Conservation (phyloP, 2,797 vertebrate species). For the Scomberomorus guttatus region DNA sequence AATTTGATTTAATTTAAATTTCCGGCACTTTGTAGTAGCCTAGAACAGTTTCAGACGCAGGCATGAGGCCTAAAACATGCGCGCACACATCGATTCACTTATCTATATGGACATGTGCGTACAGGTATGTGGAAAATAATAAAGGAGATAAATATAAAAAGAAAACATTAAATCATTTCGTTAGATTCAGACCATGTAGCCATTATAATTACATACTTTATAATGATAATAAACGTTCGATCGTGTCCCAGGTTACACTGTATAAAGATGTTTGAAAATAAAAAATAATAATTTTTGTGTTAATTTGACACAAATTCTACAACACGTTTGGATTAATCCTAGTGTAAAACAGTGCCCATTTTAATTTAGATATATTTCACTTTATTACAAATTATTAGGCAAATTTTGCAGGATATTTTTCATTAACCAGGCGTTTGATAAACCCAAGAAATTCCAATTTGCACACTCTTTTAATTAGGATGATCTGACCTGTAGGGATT, state of each 20-base stretch:
- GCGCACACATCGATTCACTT: conserved; percentile 8
- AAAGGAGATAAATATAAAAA: background rate
- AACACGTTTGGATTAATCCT: background rate
- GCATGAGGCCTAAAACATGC: conserved; percentile 49
- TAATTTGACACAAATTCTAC: conserved; percentile 5
- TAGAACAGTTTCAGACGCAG: conserved; percentile 5
- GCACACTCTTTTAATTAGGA: background rate
- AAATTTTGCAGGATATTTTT: background rate
- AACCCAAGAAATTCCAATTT: background rate
- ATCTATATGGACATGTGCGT: conserved; percentile 24
- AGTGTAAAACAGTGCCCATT: conserved; percentile 4
- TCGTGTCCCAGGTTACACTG: background rate
- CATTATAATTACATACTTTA: background rate
- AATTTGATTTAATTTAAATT: background rate
- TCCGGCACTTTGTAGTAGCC: background rate
- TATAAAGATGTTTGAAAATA: background rate
- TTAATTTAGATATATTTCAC: background rate
- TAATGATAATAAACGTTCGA: background rate
- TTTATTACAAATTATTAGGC: background rate
- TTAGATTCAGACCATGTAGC: background rate
- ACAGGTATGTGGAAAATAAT: conserved; percentile 24
- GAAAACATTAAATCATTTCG: background rate
- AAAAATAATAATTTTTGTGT: background rate
- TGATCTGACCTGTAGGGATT: background rate
- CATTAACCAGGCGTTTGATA: conserved; percentile 3